These are phyloP conservation scores for Pandemis corylana DNA, from an alignment of 2,888 invertebrate species.

Conservation along the genomic window DNA sequence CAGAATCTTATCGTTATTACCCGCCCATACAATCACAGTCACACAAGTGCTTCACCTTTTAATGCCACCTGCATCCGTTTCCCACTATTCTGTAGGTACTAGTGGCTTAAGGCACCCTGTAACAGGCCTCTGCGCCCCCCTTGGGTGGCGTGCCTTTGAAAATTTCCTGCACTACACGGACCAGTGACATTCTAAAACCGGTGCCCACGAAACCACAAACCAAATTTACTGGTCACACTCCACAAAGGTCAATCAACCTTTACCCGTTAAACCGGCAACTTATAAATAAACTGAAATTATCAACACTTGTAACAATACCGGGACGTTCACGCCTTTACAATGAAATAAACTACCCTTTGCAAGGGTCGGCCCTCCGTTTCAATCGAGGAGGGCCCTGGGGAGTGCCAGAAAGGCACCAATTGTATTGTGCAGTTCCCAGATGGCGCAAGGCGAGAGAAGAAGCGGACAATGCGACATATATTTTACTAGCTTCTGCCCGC, in stretches of 20 bases:
- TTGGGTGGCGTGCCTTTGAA: too few species aligned
- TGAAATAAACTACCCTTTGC: conserved; percentile 57
- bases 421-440: conserved; percentile 32
- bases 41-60: too few species aligned
- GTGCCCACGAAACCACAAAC: background rate
- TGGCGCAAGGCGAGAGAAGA: background rate
- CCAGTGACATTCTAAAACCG: too few species aligned
- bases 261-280: conserved; percentile 10
- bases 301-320: conserved; percentile 46
- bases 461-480: background rate
- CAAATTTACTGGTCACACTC: background rate
- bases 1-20: too few species aligned
- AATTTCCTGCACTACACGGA: too few species aligned
- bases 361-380: conserved; percentile 54
- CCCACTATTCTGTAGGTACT: too few species aligned
- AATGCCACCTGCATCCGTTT: too few species aligned
- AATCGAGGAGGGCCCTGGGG: conserved; percentile 48
- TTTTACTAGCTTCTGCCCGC: too few species aligned
- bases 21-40: too few species aligned
- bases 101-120: too few species aligned
- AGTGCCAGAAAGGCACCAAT: conserved; percentile 42
- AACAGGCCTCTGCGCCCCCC: too few species aligned
- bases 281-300: conserved; percentile 42
- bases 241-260: background rate
- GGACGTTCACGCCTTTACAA: conserved; percentile 52